A percentile compares a stretch with the other conserved stretches of the same genome.
These are phyloP conservation scores for Cheilosia grossa DNA, from an alignment of 2,888 invertebrate species.

Conservation along the genomic window DNA sequence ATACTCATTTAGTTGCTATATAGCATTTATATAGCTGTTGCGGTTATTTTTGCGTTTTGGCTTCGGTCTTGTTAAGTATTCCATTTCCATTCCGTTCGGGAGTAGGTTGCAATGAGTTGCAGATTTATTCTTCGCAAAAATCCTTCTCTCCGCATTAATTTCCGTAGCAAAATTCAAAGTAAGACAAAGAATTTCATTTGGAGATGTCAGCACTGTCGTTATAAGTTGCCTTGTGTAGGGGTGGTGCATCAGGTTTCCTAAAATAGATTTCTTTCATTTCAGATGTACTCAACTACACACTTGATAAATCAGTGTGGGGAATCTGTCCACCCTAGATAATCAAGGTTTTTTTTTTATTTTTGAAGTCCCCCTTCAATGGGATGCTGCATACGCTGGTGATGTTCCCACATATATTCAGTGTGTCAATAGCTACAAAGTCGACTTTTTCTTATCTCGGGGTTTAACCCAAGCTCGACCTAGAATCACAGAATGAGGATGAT, in stretches of 20 bases:
- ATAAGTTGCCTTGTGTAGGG: slow-evolving; percentile 12
- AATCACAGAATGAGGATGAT: slow-evolving; percentile 11
- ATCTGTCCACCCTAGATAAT: not conserved
- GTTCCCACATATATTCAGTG: not conserved
- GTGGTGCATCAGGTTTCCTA: slow-evolving; percentile 17
- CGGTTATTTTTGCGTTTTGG: slow-evolving; percentile 26
- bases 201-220: slow-evolving; percentile 29
- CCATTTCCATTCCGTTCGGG: slow-evolving; percentile 6
- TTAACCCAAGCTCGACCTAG: slow-evolving; percentile 27
- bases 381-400: slow-evolving; percentile 8
- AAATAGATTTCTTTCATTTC: slow-evolving; percentile 38
- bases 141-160: slow-evolving; percentile 50
- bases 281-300: not conserved
- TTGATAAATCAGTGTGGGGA: not conserved
- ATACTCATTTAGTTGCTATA: not conserved
- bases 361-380: slow-evolving; percentile 7
- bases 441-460: slow-evolving; percentile 25
- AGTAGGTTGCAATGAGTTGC: slow-evolving; percentile 26
- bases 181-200: slow-evolving; percentile 50
- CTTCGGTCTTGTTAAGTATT: slow-evolving; percentile 5
- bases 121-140: slow-evolving; percentile 47
- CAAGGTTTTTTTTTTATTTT: not conserved
- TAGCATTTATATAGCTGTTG: not conserved
- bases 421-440: slow-evolving; percentile 25
- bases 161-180: slow-evolving; percentile 40